Conservation (phyloP, 2,113 vertebrate genomes). For the Rutilus rutilus region DNA sequence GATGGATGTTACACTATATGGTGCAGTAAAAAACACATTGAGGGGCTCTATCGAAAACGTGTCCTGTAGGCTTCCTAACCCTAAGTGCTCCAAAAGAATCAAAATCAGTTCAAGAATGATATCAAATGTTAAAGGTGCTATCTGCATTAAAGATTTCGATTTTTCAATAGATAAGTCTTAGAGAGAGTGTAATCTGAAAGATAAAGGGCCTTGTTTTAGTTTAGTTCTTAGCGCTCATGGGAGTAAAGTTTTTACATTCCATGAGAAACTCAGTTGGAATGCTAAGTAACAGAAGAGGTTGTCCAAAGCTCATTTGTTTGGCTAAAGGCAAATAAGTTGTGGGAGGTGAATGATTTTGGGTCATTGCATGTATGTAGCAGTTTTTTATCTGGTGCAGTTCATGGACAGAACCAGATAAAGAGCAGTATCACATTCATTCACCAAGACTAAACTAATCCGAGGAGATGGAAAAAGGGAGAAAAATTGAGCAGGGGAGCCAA, state of each 20-base stretch:
- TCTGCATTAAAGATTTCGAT: conserved; percentile 34
- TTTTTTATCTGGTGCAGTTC: not conserved
- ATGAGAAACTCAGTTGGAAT: conserved; percentile 44
- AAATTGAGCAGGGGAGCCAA: not conserved
- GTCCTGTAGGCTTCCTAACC: conserved; percentile 29
- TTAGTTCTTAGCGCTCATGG: conserved; percentile 19
- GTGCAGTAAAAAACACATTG: conserved; percentile 21
- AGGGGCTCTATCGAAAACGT: not conserved
- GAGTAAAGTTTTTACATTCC: conserved; percentile 12
- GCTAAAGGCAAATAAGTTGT: conserved; percentile 42
- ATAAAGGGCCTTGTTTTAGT: not conserved
- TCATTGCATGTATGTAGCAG: conserved; percentile 33
- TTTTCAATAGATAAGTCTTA: not conserved
- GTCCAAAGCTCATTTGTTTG: conserved; percentile 59
- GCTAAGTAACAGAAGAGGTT: conserved; percentile 39
- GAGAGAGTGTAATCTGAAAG: not conserved
- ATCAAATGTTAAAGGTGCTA: conserved; percentile 18
- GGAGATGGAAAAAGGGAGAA: conserved; percentile 21
- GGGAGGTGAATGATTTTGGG: not conserved
- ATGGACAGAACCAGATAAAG: conserved; percentile 61
- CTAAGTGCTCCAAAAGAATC: conserved; percentile 10
- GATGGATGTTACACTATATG: conserved; percentile 35
- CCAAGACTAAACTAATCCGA: conserved; percentile 57
- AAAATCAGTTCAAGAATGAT: not conserved
- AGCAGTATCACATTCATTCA: conserved; percentile 62